Conservation (phyloP, 2,797 vertebrate species). For the Peromyscus attwateri region DNA sequence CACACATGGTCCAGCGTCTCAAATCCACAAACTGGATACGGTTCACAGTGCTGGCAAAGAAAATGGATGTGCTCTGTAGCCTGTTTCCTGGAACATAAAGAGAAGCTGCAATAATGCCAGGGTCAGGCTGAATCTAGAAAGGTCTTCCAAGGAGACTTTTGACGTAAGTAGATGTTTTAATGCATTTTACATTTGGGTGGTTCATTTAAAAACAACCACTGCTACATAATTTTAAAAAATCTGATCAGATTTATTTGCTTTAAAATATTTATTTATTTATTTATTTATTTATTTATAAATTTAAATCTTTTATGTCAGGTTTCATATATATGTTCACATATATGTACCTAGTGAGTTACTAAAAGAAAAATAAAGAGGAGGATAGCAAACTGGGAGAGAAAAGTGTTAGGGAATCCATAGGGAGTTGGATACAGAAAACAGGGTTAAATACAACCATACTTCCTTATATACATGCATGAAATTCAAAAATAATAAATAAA, state of each 20-base stretch:
- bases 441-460: not conserved
- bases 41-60: not conserved
- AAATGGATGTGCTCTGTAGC: not conserved
- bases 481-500: not conserved
- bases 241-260: not conserved
- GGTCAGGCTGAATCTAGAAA: not conserved
- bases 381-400: fast-evolving
- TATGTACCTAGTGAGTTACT: not conserved
- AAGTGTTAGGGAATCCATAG: not conserved
- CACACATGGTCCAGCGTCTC: too few species aligned
- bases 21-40: too few species aligned
- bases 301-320: not conserved
- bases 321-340: not conserved
- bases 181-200: not conserved
- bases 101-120: not conserved
- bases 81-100: not conserved
- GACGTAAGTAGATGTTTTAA: not conserved
- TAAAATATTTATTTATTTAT: not conserved
- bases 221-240: not conserved
- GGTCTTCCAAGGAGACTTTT: not conserved
- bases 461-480: not conserved
- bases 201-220: not conserved
- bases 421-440: not conserved
- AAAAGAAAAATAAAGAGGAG: not conserved
- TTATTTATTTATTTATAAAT: not conserved